Conservation (phyloP, 2,888 invertebrate genomes). For the Spodoptera picta region DNA sequence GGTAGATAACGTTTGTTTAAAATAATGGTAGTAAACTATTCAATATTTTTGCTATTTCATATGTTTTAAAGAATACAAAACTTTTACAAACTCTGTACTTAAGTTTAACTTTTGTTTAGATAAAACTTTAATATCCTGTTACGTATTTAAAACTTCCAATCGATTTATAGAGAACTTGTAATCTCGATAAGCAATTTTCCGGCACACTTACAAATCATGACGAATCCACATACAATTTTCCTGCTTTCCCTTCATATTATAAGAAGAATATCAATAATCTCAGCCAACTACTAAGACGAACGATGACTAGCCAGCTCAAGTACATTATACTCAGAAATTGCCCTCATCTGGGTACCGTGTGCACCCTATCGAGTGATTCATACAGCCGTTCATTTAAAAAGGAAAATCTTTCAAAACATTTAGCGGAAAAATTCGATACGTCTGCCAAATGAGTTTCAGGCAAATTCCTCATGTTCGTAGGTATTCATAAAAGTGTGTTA, state of each 20-base stretch:
- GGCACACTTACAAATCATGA: too few species aligned
- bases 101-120: too few species aligned
- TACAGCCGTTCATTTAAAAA: conserved; percentile 6
- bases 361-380: conserved; percentile 30
- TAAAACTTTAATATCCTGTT: too few species aligned
- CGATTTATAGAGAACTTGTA: too few species aligned
- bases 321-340: conserved; percentile 7
- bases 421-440: conserved; percentile 20
- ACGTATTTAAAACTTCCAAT: too few species aligned
- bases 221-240: conserved; percentile 17
- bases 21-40: too few species aligned
- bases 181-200: too few species aligned
- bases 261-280: conserved; percentile 10
- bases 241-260: conserved; percentile 6
- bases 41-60: too few species aligned
- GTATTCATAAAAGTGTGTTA: background rate
- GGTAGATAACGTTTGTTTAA: too few species aligned
- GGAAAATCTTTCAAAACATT: conserved; percentile 22
- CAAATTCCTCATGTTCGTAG: conserved; percentile 7
- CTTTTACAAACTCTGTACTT: too few species aligned
- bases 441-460: conserved; percentile 37
- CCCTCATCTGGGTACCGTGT: conserved; percentile 9
- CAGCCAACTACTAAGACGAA: conserved; percentile 10
- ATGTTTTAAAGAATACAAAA: too few species aligned
- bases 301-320: conserved; percentile 17